Evolutionary conservation across 2,797 vertebrate genomes (phyloP).

Genomic region (Bovichtus diacanthus): DNA sequence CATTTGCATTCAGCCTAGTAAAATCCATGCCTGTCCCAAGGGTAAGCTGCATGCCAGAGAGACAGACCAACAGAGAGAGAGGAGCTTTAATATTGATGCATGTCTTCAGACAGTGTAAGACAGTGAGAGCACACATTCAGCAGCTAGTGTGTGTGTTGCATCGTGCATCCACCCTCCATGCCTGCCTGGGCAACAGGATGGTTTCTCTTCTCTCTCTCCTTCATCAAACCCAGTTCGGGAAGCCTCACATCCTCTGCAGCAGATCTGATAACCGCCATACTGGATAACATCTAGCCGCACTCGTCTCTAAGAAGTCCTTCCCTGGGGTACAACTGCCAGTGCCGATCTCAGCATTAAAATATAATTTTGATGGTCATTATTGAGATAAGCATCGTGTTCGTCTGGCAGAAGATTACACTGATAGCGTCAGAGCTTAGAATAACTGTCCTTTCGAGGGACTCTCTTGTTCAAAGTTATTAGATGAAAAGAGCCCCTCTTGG

Average conservation of each 20-base stretch:
- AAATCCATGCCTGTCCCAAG: slow-evolving; percentile 49
- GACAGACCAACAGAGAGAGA: slow-evolving; percentile 31
- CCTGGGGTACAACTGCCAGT: slow-evolving; percentile 66
- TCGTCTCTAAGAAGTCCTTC: slow-evolving; percentile 71
- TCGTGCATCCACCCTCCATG: slow-evolving; percentile 8
- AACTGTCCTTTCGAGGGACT: slow-evolving; percentile 74
- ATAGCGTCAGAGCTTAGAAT: slow-evolving; percentile 61
- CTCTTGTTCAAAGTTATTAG: slow-evolving; percentile 52
- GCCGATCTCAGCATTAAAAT: slow-evolving; percentile 78
- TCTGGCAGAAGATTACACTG: slow-evolving; percentile 67
- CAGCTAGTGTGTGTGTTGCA: slow-evolving; percentile 9
- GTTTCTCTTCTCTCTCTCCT: slow-evolving; percentile 21
- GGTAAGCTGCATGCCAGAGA: slow-evolving; percentile 37
- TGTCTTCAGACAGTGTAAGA: slow-evolving; percentile 40
- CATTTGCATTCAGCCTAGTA: slow-evolving; percentile 58
- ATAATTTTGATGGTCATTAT: slow-evolving; percentile 80
- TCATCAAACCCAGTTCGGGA: slow-evolving; percentile 43
- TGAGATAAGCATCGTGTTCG: slow-evolving; percentile 74
- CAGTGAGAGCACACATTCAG: slow-evolving; percentile 6
- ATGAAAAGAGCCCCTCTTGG: slow-evolving; percentile 52
- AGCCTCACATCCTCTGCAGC: slow-evolving; percentile 63
- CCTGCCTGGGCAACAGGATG: slow-evolving; percentile 26
- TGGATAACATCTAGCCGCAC: slow-evolving; percentile 73
- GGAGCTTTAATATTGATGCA: slow-evolving; percentile 53
- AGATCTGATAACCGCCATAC: slow-evolving; percentile 74